Evolutionary conservation across 2,888 invertebrate genomes (phyloP).

Genomic region (Galeopsomyia nigrocyanea): DNA sequence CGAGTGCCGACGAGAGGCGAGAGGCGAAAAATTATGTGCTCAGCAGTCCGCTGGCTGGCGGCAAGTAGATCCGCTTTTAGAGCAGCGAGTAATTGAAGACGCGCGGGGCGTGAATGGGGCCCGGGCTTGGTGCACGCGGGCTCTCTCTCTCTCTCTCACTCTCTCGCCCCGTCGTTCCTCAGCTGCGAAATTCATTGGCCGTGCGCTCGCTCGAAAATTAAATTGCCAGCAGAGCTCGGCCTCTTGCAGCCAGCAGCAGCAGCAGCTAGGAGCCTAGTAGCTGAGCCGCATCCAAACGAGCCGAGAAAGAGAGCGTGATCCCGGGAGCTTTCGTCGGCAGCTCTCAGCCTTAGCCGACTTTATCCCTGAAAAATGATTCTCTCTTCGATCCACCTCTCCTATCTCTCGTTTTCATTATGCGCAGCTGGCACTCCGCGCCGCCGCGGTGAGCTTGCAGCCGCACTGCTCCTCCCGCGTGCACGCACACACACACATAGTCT

Average conservation of each 20-base stretch:
- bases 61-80: constrained; percentile 28
- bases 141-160: not conserved
- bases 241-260: not conserved
- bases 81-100: constrained; percentile 58
- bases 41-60: constrained; percentile 21
- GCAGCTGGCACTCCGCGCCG: constrained; percentile 9
- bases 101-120: constrained; percentile 58
- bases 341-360: not conserved
- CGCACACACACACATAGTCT: not conserved
- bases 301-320: no score
- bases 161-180: not conserved
- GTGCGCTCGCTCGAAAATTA: constrained; percentile 18
- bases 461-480: not conserved
- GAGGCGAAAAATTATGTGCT: constrained; percentile 37
- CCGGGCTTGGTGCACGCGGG: constrained; percentile 47
- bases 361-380: constrained; percentile 18
- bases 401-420: constrained; percentile 17
- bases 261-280: not conserved
- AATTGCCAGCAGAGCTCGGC: constrained; percentile 10
- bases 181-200: not conserved
- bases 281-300: no score
- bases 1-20: no score
- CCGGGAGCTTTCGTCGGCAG: no score
- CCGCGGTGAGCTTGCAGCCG: no score
- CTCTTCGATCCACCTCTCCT: constrained; percentile 7